phyloP scores from a whole-genome alignment of 23 tunicate species.

The Ascidia mentula region DNA sequence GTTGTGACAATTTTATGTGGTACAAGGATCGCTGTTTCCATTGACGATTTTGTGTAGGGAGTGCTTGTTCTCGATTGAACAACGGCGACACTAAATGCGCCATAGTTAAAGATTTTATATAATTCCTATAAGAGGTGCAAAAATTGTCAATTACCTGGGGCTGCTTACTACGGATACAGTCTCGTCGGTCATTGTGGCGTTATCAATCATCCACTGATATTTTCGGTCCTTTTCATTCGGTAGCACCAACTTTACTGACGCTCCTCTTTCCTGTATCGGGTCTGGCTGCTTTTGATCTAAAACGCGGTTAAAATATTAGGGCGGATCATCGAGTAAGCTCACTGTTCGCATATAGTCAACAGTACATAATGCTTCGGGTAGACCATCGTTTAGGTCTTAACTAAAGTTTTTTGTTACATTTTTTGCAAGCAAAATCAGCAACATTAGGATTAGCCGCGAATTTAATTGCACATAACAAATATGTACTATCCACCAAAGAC shows the following conservation, averaged over 20 bases:
- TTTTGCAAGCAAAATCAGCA: too few species aligned
- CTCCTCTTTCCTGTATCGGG: background rate
- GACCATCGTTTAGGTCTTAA: background rate
- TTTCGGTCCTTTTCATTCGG: constrained; percentile 23
- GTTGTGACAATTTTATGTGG: background rate
- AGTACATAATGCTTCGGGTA: too few species aligned
- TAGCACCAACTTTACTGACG: constrained; percentile 13
- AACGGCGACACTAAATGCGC: background rate
- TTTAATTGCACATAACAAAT: too few species aligned
- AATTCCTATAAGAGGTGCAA: background rate
- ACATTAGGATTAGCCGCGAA: too few species aligned
- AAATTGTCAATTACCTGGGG: background rate
- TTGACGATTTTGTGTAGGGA: background rate
- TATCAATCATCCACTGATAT: constrained; percentile 52
- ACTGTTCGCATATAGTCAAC: too few species aligned
- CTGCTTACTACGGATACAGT: constrained; percentile 33
- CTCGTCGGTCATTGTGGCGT: constrained; percentile 61
- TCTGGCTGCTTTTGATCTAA: background rate
- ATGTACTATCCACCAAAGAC: too few species aligned
- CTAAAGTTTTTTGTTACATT: too few species aligned
- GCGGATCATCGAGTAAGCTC: too few species aligned
- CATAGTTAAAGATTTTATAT: background rate
- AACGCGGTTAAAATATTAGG: too few species aligned
- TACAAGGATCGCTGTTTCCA: background rate
- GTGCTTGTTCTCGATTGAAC: background rate